Evolutionary conservation across 2,888 invertebrate species (phyloP).

Genomic region (Liopterus haemorrhoidalis): DNA sequence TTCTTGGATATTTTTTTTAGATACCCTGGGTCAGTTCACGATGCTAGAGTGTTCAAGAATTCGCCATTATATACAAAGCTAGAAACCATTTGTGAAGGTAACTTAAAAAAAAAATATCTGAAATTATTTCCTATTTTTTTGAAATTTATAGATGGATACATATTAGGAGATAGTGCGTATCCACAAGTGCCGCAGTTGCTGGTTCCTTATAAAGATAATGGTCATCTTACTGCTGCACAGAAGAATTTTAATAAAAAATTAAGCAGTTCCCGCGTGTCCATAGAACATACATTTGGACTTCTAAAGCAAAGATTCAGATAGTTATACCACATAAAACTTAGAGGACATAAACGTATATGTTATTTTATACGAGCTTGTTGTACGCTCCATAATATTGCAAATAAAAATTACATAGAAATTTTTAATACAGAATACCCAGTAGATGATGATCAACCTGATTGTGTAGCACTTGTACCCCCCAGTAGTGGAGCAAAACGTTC

Average conservation of each 20-base stretch:
- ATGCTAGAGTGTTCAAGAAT: too few relatives aligned
- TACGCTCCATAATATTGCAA: constrained; percentile 11
- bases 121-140: too few relatives aligned
- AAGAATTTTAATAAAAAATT: constrained; percentile 15
- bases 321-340: constrained; percentile 14
- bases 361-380: constrained; percentile 19
- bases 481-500: too few relatives aligned
- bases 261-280: constrained; percentile 9
- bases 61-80: too few relatives aligned
- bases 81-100: too few relatives aligned
- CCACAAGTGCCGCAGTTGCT: constrained; percentile 5
- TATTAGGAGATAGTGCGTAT: constrained; percentile 17
- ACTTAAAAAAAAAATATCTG: too few relatives aligned
- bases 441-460: too few relatives aligned
- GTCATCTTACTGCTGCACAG: constrained; percentile 11
- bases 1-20: too few relatives aligned
- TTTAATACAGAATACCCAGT: too few relatives aligned
- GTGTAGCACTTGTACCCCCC: too few relatives aligned
- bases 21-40: too few relatives aligned
- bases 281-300: constrained; percentile 17
- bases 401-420: not conserved
- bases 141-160: too few relatives aligned
- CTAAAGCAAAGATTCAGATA: constrained; percentile 16
- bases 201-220: constrained; percentile 14
- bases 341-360: constrained; percentile 9